Evolutionary conservation across 2,797 vertebrate genomes (phyloP), one percentile per base, ranked within the genome.

Genomic region (Sebastolobus altivelis): DNA sequence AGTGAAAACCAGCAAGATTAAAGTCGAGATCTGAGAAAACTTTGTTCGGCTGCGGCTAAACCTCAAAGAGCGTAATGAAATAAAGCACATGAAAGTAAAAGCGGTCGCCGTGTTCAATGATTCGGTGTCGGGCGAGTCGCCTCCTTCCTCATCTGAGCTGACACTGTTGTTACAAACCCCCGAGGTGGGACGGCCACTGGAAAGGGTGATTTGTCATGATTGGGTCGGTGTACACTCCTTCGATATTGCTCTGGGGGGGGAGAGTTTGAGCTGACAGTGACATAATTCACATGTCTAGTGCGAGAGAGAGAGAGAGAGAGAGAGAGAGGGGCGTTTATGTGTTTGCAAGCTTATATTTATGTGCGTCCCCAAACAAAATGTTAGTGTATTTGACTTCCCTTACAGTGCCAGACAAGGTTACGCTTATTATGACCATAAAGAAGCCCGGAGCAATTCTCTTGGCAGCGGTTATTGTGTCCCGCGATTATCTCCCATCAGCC

Each of bases 401-500:
- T 22, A 33, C 29, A 18, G 71, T n/a, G 60, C 16, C 66, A 79
- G 82, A 65, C 80, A 71, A 88, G 84, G 87, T 81, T 79, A 79
- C 52, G 11, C 58, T 89, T 85, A 87, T 87, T 84, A 82, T 43
- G 56, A 29, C 83, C 74, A 79, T 84, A 89, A 91, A 89, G 82
- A 77, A 80, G 66, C 68, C 27, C 1, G 6, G 38, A 72, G 80
- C 69, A 29, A 69, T 71, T 82, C 80, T 85, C 81, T 49, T 61
- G 75, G 76, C 74, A 49, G 78, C 43, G 27, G 74, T 87, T 84
- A 87, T 75, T 74, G 73, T 82, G 83, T 70, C 75, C 55, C 16
- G 65, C 16, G 59, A 91, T 94, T 84, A 93, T 92, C 88, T 93
- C 72, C 89, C 88, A 92, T 92, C 89, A 89, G 75, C 83, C 69